Conservation (phyloP, 2,797 vertebrate species). For the Miichthys miiuy region DNA sequence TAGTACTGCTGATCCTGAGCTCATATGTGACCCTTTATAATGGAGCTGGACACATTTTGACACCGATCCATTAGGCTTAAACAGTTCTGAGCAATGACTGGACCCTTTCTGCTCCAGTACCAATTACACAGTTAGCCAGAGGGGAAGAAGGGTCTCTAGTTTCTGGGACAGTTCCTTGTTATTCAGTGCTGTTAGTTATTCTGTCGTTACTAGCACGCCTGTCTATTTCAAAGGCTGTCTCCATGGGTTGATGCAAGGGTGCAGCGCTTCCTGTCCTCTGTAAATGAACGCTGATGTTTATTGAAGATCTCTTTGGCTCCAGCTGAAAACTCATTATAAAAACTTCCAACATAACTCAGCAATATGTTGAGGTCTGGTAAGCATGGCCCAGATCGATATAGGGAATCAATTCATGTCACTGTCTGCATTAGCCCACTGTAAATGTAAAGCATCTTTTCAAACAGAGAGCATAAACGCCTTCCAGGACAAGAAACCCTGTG, state of each 20-base stretch:
- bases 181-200: slow-evolving; percentile 26
- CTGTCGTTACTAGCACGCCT: slow-evolving; percentile 19
- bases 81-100: not conserved
- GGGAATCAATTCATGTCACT: slow-evolving; percentile 76
- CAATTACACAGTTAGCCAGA: not conserved
- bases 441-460: slow-evolving; percentile 72
- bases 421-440: slow-evolving; percentile 69
- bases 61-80: not conserved
- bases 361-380: slow-evolving; percentile 75
- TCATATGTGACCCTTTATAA: not conserved
- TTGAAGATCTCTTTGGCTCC: slow-evolving; percentile 68
- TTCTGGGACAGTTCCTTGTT: slow-evolving; percentile 33
- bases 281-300: slow-evolving; percentile 67
- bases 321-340: slow-evolving; percentile 72
- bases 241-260: slow-evolving; percentile 18
- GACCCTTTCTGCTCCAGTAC: not conserved
- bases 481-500: slow-evolving; percentile 3
- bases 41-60: not conserved
- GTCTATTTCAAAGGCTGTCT: slow-evolving; percentile 34
- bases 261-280: slow-evolving; percentile 50
- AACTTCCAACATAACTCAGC: slow-evolving; percentile 78
- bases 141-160: slow-evolving; percentile 4
- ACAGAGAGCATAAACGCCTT: slow-evolving; percentile 47
- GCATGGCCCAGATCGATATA: slow-evolving; percentile 67
- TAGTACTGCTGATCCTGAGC: not conserved